Percentiles rank a stretch among this genome's conserved stretches.
Conservation (phyloP, 1,140 invertebrate species). For the Anoplolepis gracilipes region DNA sequence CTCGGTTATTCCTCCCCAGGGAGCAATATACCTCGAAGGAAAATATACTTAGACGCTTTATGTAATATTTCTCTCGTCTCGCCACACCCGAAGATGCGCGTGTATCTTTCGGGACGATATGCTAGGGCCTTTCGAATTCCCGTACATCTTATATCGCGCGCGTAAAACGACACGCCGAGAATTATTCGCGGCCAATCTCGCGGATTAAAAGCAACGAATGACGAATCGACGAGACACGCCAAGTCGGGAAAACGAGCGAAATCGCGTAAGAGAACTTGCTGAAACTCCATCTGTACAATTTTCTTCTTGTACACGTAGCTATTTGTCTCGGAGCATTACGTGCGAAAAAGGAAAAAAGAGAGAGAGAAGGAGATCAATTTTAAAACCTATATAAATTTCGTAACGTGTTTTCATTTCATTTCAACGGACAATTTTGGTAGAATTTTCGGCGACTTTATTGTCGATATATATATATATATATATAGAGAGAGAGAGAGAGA, state of each 20-base stretch:
- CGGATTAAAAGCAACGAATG: neutral
- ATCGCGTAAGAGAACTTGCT: neutral
- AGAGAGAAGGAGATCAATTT: neutral
- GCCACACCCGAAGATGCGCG: neutral
- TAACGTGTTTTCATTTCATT: neutral
- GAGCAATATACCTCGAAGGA: conserved; percentile 61
- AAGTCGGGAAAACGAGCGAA: neutral
- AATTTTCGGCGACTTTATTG: neutral
- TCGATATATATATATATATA: too few relatives aligned
- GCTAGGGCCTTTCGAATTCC: conserved; percentile 23
- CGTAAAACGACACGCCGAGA: neutral
- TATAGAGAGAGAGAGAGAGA: too few relatives aligned
- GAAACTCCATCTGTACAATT: neutral
- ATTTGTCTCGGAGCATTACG: neutral
- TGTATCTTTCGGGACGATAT: conserved; percentile 4
- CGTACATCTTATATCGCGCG: neutral
- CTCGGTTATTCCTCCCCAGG: conserved; percentile 66
- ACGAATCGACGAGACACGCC: neutral
- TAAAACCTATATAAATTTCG: neutral
- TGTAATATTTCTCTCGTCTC: conserved; percentile 62
- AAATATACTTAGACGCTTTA: conserved; percentile 66
- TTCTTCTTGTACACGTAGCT: neutral
- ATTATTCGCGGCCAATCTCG: neutral
- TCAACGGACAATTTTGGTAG: neutral
- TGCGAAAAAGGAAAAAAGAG: neutral